Base-by-base conservation (phyloP, 2,113 vertebrate species). In the Ctenodactylus gundi region DNA sequence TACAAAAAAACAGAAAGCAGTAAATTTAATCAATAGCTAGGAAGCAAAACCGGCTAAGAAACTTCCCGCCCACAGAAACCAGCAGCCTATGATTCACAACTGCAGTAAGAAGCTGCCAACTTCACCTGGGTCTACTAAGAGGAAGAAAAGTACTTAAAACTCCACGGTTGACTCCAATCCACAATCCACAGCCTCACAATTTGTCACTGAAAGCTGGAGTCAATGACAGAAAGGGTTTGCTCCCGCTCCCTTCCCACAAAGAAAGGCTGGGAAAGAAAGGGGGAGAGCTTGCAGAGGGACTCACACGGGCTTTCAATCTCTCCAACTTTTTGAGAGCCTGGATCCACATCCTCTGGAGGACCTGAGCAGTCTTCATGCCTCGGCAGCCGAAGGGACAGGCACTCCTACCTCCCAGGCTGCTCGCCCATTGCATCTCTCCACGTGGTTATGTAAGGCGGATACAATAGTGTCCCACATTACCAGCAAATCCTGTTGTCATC, bases 381-480 rank as follows among this genome's bases (percentile, higher is more conserved):
- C 96, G 68, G 86, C 92, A 85, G 97, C 94, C 84, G 75, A 13
- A 94, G 91, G 96, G 95, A 94, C 95, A 93, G 91, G 85, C 94
- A 86, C 17, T 94, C 17, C 97, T 70, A 90, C 96, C 96, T 95
- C 96, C 95, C 97, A 9, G 95, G 93, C 97, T 97, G 97, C 97
- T 98, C 97, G 93, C 98, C 98, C 97, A 98, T 97, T 97, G 97
- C 95, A 98, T 97, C 98, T 97, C 98, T 98, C 98, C 98, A 98
- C 98, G 91, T 11, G 94, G 98, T 99, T 99, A 99, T 98, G 98
- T 99, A 99, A 99, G 98, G 98, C 98, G 98, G 98, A 98, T 98
- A 98, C 98, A 99, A 98, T 98, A 99, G 98, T 99, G 99, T 98
- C 99, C 99, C 99, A 99, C 99, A 99, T 99, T 99, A 98, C 97